Evolutionary conservation across 1,140 invertebrate genomes (phyloP).

Genomic region (Drosophila ambigua): DNA sequence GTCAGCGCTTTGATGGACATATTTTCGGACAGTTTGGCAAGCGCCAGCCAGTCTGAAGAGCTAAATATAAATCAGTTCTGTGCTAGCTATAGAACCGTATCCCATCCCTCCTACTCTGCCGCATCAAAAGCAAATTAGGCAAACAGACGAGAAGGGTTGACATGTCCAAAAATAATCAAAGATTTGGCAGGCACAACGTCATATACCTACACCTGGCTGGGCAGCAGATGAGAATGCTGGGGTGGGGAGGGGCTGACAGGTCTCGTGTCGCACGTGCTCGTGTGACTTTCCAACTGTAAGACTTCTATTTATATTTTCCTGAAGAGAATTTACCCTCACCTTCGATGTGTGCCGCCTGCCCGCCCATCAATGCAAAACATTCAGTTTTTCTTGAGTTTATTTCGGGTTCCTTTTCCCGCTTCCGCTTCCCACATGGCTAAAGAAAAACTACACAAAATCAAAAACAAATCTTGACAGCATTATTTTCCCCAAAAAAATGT

Average conservation of each 20-base stretch:
- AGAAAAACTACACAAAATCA: conserved; percentile 2
- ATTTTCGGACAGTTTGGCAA: conserved; percentile 58
- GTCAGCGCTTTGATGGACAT: conserved; percentile 49
- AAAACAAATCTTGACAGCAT: conserved; percentile 30
- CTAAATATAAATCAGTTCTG: conserved; percentile 49
- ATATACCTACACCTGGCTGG: conserved; percentile 35
- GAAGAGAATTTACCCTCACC: conserved; percentile 1
- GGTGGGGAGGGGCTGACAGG: not conserved
- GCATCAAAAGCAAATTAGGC: conserved; percentile 46
- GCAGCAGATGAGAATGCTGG: not conserved
- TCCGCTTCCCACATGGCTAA: conserved; percentile 23
- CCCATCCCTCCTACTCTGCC: not conserved
- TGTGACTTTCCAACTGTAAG: conserved; percentile 35
- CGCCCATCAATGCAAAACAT: conserved; percentile 7
- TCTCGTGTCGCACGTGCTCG: conserved; percentile 70
- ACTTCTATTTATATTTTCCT: conserved; percentile 49
- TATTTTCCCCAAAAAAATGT: conserved; percentile 45
- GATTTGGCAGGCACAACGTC: conserved; percentile 24
- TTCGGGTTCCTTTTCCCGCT: conserved; percentile 34
- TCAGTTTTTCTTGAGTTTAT: conserved; percentile 31
- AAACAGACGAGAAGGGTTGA: conserved; percentile 31
- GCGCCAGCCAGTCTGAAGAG: conserved; percentile 22
- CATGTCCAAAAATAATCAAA: conserved; percentile 61
- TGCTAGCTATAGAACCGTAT: not conserved
- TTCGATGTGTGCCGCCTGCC: conserved; percentile 2